Base-by-base conservation (phyloP, 1,140 invertebrate genomes). In the Mycetomoellerius zeteki region DNA sequence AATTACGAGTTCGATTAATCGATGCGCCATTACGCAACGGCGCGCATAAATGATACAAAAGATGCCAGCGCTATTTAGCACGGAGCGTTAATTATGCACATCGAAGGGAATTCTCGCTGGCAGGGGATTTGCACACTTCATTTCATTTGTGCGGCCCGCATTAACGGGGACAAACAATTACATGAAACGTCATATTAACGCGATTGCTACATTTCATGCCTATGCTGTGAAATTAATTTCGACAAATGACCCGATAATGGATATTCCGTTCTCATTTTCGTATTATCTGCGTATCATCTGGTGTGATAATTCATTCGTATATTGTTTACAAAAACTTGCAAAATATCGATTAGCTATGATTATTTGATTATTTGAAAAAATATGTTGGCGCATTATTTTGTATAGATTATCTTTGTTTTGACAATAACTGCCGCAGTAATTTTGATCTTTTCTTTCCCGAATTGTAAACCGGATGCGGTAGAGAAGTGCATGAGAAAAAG, bases 1-100 rank as follows among this genome's bases (percentile, higher is more conserved):
- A 72, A 82, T 81, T 16, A 43, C 47, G 71, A 76, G 67, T 84
- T 37, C 37, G 62, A 64, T 88, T 88, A 88, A 88, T 88, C 86
- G 80, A 87, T 52, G 56, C 75, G 54, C 30, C 84, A 54, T 69
- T 85, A 52, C 2, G 54, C 72, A 78, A 86, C 43, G 56, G 62
- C 37, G 86, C 69, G 64, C 43, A 65, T 88, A 86, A 88, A 86
- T 62, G 84, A 71, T 86, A 75, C 78, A 88, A 78, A 72, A 54
- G 60, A 72, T 50, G 69, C 52, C 33, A 52, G 47, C n/a, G 52
- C 24, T 43, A 43, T 43, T 43, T 43, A 43, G 37, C 37, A 12
- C 77, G 65, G 21, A 43, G 73, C 62, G 86, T 67, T 88, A 88
- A 88, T 88, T 78, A 88, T 54, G 62, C 47, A 54, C 47, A 30